A percentile compares a stretch with the other conserved stretches of the same genome.
Conservation (phyloP, 2,797 vertebrate species). For the Sebastiscus tertius region DNA sequence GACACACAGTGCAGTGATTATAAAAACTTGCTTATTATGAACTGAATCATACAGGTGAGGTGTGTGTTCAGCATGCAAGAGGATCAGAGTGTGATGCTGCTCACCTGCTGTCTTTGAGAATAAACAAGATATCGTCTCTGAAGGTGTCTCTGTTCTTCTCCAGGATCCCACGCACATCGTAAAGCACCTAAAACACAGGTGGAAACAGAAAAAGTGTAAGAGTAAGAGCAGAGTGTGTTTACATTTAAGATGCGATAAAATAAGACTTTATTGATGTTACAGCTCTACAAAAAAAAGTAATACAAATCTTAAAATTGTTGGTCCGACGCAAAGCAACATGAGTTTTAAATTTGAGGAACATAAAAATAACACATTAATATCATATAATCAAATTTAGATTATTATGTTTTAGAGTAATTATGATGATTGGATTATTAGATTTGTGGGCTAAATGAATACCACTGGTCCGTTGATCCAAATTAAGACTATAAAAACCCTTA, state of each 20-base stretch:
- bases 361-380: no score
- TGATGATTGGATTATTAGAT: no score
- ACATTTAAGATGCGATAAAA: background rate
- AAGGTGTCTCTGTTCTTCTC: conserved; percentile 96
- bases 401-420: no score
- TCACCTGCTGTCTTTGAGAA: conserved; percentile 93
- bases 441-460: no score
- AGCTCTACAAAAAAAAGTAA: background rate
- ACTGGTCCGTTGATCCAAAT: no score
- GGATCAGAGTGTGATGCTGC: background rate
- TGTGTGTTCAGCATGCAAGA: background rate
- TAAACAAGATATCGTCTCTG: conserved; percentile 92
- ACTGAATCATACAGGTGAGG: background rate
- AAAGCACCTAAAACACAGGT: conserved; percentile 83
- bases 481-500: no score
- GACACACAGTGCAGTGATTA: conserved; percentile 1
- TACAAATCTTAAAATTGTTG: background rate
- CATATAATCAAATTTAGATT: no score
- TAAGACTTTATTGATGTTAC: background rate
- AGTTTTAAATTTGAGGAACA: no score
- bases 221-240: background rate
- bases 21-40: background rate
- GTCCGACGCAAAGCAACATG: no score
- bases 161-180: conserved; percentile 90
- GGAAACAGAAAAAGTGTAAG: background rate